Evolutionary conservation across 1,140 invertebrate genomes (phyloP), one percentile per base, ranked within the genome.

Genomic region (Muscidifurax raptorellus): DNA sequence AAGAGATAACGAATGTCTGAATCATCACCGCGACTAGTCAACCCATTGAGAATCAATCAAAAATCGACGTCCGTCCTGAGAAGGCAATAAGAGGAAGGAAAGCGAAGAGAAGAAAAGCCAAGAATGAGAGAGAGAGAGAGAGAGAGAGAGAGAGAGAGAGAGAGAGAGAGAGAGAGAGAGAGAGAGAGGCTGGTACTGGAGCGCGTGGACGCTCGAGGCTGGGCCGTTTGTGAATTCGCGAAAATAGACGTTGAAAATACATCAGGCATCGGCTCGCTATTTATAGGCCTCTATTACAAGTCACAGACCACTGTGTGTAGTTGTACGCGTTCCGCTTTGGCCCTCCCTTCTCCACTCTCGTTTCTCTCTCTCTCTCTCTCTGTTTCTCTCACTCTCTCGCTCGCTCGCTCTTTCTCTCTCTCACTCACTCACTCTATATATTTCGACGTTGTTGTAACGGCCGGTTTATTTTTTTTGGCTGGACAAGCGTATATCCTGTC

Each of bases 271-370:
- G 90, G 87, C 87, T 87, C 90, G 40, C 83, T 93, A 92, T 93
- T 92, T 91, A 90, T 93, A 93, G 90, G 83, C 86, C 86, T 88
- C 90, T 91, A 90, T 91, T 92, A 91, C 89, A 91, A 91, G 89
- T 90, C 88, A 86, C 88, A 90, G 87, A 87, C 90, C 88, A 88
- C 88, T 88, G 87, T 89, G 40, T 32, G 75, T 77, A 69, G 47
- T 72, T 79, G 32, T 79, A 72, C 36, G 82, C 64, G 66, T 59
- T 71, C 64, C 64, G 32, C 59, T 76, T 82, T 76, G 22, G 71
- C 67, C 66, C 47, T 75, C 36, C 52, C 44, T 69, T 28, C 66
- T 69, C 27, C 27, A 59, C 52, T 74, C 71, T 66, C 81, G 28
- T 32, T 67, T 69, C n/a, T 67, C 81, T 82, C 44, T 83, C 59